Evolutionary conservation across 2,797 vertebrate species (phyloP), one percentile per base, ranked within the genome.

Genomic region (Phoebastria nigripes): DNA sequence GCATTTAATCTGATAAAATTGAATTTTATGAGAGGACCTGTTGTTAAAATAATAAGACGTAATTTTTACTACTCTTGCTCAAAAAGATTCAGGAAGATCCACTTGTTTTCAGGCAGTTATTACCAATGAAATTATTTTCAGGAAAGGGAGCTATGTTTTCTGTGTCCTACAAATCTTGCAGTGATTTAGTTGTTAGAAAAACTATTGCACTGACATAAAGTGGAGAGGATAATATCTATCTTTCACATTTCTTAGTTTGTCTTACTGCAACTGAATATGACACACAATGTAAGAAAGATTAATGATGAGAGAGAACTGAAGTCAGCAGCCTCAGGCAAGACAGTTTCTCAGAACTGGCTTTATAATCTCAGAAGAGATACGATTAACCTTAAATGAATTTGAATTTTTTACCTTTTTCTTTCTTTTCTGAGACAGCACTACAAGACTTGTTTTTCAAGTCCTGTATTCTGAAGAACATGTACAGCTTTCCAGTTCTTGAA

Each of bases 221-320:
- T 82, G 56, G 41, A 87, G 61, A 87, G 74, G 52, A 93, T 89
- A 94, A 87, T 87, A 92, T 88, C 65, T 83, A 33, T 90, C 66
- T 92, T 94, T 87, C 62, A 74, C 74, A 86, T 81, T 95, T 82
- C 72, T 95, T 86, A 65, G 61, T 78, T 96, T 97, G 82, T 81
- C 76, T 78, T 92, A 89, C 62, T 92, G 79, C 46, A 79, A 86
- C 87, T 66, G 87, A 92, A 69, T 93, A 71, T 78, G 91, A 78
- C 79, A 93, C 14, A 55, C 15, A 65, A 42, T 69, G 79, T 86
- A 82, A 94, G 55, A 91, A 93, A 88, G 90, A 92, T 93, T 89
- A 89, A 95, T 87, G 89, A 89, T 76, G 77, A 93, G 58, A 92
- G 78, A 95, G 87, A 91, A 81, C 35, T 81, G 79, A 87, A 95